Conservation (phyloP, 2,888 invertebrate genomes). For the Neoaliturus tenellus region DNA sequence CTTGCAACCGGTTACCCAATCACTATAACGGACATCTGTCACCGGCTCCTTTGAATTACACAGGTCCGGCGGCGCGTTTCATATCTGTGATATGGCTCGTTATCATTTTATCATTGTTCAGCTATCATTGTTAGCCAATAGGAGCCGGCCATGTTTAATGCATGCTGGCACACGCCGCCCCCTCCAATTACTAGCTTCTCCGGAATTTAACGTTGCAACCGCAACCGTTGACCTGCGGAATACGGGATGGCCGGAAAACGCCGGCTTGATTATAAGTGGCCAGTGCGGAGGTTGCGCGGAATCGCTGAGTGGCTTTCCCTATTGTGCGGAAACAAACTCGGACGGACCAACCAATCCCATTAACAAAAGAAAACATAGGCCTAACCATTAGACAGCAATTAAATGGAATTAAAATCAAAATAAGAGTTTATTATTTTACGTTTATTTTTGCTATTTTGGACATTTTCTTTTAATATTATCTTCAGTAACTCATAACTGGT, state of each 20-base stretch:
- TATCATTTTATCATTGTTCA: too few relatives aligned
- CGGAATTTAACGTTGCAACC: slow-evolving; percentile 16
- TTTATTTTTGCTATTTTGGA: too few relatives aligned
- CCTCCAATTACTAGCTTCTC: slow-evolving; percentile 24
- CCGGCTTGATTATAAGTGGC: slow-evolving; percentile 12
- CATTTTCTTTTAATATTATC: too few relatives aligned
- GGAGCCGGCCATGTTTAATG: slow-evolving; percentile 23
- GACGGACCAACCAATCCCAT: too few relatives aligned
- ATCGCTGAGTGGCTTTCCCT: neutral
- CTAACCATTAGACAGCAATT: too few relatives aligned
- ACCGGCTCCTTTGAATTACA: slow-evolving; percentile 40
- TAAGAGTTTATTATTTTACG: too few relatives aligned
- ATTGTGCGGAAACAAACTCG: too few relatives aligned
- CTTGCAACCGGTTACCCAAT: too few relatives aligned
- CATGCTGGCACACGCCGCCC: slow-evolving; percentile 39
- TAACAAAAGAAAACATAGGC: too few relatives aligned
- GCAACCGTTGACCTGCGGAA: neutral
- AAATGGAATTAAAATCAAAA: too few relatives aligned
- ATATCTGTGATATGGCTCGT: neutral
- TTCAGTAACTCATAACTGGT: too few relatives aligned
- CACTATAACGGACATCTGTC: too few relatives aligned
- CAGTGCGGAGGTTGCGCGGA: neutral
- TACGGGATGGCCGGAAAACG: neutral
- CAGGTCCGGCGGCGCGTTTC: neutral
- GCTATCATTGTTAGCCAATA: neutral